Base-by-base conservation (phyloP, 2,113 vertebrate species). In the Phodopus roborovskii region DNA sequence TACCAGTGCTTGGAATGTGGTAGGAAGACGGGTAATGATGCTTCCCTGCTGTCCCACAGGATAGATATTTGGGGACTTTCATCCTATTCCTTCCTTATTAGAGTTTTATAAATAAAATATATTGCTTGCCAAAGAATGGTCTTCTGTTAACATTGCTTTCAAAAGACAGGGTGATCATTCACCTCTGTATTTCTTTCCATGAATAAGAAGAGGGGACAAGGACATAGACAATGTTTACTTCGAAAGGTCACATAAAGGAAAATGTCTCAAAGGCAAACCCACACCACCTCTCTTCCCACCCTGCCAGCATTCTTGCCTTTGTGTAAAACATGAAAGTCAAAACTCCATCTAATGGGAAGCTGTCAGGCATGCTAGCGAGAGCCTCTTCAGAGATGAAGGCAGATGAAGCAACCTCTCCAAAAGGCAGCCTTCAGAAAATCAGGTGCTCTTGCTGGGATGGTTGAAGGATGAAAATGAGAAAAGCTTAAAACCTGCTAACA, bases 221-320 rank as follows among this genome's bases (percentile, higher is more conserved):
- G 39, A 71, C 48, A 66, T 30, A 88, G 19, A 53, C 36, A 70
- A 45, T 36, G 28, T 58, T 95, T 74, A n/a, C 50, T 89, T 95
- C 70, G 7, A 71, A 92, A 87, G 50, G 71, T 83, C 64, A 45
- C 28, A 4, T 64, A 93, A 90, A 90, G 19, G 91, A 83, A 95
- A 95, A 79, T 70, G 64, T 62, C 58, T 90, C 58, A 45, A 62
- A 26, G 58, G 26, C 45, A 64, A 88, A n/a, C 39, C n/a, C 26
- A 78, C 39, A 15, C 58, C 20, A 53, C 94, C n/a, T 62, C 33
- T 17, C 28, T 42, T 15, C 28, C 30, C 9, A 60, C 7, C 0
- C 5, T 19, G 30, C 22, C 58, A 33, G 28, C 19, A 83, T 17
- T 64, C 88, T 42, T 90, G 56, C 17, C 28, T 22, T 56, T 90